Percentiles rank a stretch among this genome's conserved stretches.
Evolutionary conservation across 2,797 vertebrate genomes (phyloP).

Genomic region (Squalus acanthias): DNA sequence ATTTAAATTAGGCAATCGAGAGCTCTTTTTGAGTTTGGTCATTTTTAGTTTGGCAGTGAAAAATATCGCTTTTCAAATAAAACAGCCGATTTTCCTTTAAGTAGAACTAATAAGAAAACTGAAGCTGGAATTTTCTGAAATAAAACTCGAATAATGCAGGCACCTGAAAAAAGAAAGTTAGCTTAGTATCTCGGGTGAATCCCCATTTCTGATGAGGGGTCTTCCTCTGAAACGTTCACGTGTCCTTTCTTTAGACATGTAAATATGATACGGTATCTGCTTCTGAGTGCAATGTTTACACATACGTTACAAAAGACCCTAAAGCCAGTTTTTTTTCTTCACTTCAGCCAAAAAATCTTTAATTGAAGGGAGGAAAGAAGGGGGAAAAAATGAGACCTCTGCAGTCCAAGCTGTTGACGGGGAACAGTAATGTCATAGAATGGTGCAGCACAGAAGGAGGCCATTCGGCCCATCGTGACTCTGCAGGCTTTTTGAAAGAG

Average conservation of each 20-base stretch:
- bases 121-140: constrained; percentile 4
- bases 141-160: not conserved
- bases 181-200: not conserved
- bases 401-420: not conserved
- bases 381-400: not conserved
- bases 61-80: too few species aligned
- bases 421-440: not conserved
- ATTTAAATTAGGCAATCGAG: not conserved
- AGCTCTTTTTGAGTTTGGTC: not conserved
- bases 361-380: not conserved
- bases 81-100: too few species aligned
- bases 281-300: not conserved
- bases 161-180: not conserved
- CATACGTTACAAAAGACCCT: not conserved
- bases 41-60: too few species aligned
- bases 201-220: not conserved
- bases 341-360: not conserved
- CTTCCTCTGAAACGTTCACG: not conserved
- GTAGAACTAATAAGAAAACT: not conserved
- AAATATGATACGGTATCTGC: not conserved
- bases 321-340: not conserved
- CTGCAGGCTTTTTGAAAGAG: not conserved
- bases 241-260: not conserved
- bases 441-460: not conserved
- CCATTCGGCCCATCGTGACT: not conserved